phyloP scores from a whole-genome alignment of 2,113 vertebrate species.

The Pterocles burchelli region DNA sequence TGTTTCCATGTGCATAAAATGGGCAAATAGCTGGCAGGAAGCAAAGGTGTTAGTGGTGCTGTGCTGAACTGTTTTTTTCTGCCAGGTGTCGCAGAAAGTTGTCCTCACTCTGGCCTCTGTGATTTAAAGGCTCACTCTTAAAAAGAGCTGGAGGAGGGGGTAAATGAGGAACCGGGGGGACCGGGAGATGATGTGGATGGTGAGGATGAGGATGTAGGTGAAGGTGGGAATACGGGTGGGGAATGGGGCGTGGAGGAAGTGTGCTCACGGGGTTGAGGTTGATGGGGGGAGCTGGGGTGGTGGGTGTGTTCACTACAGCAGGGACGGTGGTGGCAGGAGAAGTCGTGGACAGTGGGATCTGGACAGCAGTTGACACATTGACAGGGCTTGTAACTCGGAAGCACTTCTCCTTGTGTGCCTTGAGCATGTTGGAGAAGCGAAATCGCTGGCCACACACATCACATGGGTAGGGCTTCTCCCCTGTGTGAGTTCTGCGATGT shows the following conservation, averaged over 20 bases:
- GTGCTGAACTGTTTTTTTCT: constrained; percentile 84
- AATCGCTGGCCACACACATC: constrained; percentile 97
- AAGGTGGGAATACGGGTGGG: constrained; percentile 87
- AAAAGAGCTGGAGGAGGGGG: constrained; percentile 94
- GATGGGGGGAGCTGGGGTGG: constrained; percentile 60
- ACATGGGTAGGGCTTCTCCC: constrained; percentile 97
- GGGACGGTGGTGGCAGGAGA: constrained; percentile 78
- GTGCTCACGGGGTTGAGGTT: constrained; percentile 72
- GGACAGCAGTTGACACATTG: constrained; percentile 80
- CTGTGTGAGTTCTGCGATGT: constrained; percentile 94
- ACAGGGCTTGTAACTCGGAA: constrained; percentile 94
- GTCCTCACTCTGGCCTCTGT: constrained; percentile 89
- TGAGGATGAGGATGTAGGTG: constrained; percentile 85
- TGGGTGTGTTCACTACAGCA: constrained; percentile 62
- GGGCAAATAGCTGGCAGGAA: not conserved
- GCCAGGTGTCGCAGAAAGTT: constrained; percentile 90
- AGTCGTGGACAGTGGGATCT: constrained; percentile 79
- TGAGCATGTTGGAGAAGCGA: constrained; percentile 99
- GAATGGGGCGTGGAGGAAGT: constrained; percentile 72
- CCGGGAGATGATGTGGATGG: constrained; percentile 83
- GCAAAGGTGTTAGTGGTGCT: constrained; percentile 81
- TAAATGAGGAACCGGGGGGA: constrained; percentile 85
- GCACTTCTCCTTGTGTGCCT: constrained; percentile 97
- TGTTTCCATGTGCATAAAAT: not conserved
- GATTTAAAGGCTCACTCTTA: constrained; percentile 94